These are phyloP conservation scores for Gila orcuttii DNA, from an alignment of 2,113 vertebrate species.

Conservation along the genomic window DNA sequence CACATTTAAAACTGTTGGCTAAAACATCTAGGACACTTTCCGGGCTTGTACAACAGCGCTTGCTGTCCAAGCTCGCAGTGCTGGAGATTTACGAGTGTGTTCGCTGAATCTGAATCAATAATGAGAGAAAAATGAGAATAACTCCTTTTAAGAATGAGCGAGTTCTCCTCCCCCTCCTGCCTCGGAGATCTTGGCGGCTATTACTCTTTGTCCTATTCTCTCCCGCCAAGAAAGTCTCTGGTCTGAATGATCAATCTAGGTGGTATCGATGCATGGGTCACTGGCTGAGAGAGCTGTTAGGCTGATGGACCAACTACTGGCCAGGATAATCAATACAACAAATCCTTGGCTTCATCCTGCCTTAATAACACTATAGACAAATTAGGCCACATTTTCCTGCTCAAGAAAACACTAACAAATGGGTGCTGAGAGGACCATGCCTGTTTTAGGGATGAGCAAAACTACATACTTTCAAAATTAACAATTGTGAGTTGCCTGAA, in stretches of 20 bases:
- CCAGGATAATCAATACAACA: constrained; percentile 59
- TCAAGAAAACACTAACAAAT: constrained; percentile 20
- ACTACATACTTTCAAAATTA: background rate
- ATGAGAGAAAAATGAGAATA: constrained; percentile 55
- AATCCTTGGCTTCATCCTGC: constrained; percentile 30
- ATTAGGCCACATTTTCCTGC: constrained; percentile 9
- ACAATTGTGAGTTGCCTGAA: background rate
- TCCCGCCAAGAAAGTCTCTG: constrained; percentile 31
- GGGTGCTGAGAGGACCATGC: background rate
- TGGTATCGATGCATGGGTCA: constrained; percentile 54
- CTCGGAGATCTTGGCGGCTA: constrained; percentile 52
- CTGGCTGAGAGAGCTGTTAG: constrained; percentile 52
- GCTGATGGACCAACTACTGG: constrained; percentile 55
- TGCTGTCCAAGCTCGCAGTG: constrained; percentile 46
- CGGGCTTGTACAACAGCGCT: constrained; percentile 46
- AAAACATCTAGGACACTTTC: constrained; percentile 33
- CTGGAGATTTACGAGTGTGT: constrained; percentile 61
- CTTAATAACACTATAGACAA: constrained; percentile 25
- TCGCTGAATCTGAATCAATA: constrained; percentile 57
- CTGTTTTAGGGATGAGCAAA: background rate
- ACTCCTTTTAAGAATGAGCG: constrained; percentile 46
- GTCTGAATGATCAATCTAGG: constrained; percentile 58
- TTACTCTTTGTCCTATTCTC: constrained; percentile 61
- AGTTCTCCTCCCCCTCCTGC: constrained; percentile 52
- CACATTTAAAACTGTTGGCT: constrained; percentile 50